Base-by-base conservation (phyloP, 2,797 vertebrate genomes). In the Gymnodraco acuticeps region DNA sequence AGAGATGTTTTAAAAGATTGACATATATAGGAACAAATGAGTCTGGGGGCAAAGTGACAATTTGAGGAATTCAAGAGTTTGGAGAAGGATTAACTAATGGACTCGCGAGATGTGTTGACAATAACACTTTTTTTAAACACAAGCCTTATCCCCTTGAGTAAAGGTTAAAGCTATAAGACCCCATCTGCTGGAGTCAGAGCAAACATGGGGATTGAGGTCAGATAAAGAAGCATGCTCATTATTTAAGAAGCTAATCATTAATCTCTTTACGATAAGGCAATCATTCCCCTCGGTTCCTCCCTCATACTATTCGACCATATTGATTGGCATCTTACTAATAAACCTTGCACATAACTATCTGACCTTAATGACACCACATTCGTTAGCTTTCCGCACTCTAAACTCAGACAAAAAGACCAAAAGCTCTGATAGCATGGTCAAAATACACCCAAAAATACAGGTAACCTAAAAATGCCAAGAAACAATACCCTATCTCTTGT, bases 241-340 rank as follows among this genome's bases (percentile, higher is more conserved):
- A 67, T 69, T 75, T 73, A 53, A 72, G 43, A 54, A 68, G 77
- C 64, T 89, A 88, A 88, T 87, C 67, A 89, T 91, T 87, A 85
- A 63, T 77, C 10, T 66, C 41, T 83, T 84, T 77, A 84, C 73
- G 38, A 79, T 71, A 16, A 23, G 64, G 48, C 54, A 75, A 9
- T 72, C 68, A 66, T 73, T 64, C 7, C 50, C 46, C 56, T 65
- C 33, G 31, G 15, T 45, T 54, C 20, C 41, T 42, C 56, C 58
- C n/a, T 54, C 3, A 7, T 48, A 51, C 13, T 23, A 58, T 76
- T 55, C 55, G 5, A 31, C 15, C 33, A n/a, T 70, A 75, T 72
- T 47, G 7, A 69, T 72, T 70, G 51, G 20, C 47, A 46, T 52
- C 48, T 70, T 53, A 73, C 68, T 77, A 69, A 74, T 78, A 68